A percentile compares a stretch with the other conserved stretches of the same genome.
phyloP scores from a whole-genome alignment of 30 jellyfish, hydroid and myxozoan species.

The Aurelia sp. region DNA sequence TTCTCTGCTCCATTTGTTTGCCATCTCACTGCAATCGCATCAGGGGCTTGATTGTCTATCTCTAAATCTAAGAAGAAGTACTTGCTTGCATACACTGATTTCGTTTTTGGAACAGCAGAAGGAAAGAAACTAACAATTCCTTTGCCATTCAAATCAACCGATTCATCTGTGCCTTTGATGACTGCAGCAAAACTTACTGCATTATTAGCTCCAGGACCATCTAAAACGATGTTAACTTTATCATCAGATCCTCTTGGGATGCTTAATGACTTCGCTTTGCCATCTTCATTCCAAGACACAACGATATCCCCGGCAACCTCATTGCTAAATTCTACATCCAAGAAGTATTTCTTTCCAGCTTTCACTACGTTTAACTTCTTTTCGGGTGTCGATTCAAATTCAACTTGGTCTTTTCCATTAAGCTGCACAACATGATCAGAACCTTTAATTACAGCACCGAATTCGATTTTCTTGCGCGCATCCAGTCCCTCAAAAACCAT shows the following conservation, averaged over 20 bases:
- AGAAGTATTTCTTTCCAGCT: conserved; percentile 6
- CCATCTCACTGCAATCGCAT: conserved; percentile 31
- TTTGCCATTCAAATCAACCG: conserved; percentile 8
- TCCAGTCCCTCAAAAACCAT: conserved; percentile 22
- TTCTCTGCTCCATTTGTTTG: background rate
- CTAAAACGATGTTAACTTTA: background rate
- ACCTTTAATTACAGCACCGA: conserved; percentile 4
- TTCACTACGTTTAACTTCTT: background rate
- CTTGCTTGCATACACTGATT: conserved; percentile 16
- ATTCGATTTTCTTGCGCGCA: conserved; percentile 14
- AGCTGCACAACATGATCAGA: conserved; percentile 23
- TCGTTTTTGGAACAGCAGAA: background rate
- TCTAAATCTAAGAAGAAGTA: conserved; percentile 24
- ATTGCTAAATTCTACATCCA: conserved; percentile 22
- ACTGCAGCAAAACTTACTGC: conserved; percentile 30
- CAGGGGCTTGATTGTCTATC: conserved; percentile 27
- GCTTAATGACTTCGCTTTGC: background rate
- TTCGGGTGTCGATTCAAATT: background rate
- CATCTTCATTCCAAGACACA: conserved; percentile 12
- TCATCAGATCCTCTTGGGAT: conserved; percentile 11
- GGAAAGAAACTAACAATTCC: conserved; percentile 12
- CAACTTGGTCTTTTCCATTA: conserved; percentile 24
- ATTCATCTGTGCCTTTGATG: conserved; percentile 27
- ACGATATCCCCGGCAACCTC: conserved; percentile 30
- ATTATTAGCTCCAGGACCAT: background rate